phyloP scores from a whole-genome alignment of 1,140 invertebrate species.

The Riptortus pedestris region DNA sequence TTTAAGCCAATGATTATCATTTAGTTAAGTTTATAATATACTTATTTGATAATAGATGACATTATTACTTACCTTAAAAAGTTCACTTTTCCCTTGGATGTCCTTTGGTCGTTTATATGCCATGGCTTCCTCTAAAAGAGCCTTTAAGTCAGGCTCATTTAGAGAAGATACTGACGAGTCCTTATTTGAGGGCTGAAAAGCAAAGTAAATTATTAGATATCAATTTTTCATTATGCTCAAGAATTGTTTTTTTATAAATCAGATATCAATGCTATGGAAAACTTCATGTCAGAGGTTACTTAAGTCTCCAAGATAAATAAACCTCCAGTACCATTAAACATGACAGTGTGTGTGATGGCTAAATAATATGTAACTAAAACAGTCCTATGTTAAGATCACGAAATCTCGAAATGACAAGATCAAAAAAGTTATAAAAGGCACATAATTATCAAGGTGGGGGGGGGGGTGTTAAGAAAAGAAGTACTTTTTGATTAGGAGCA shows the following conservation, averaged over 20 bases:
- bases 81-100: conserved; percentile 58
- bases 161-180: conserved; percentile 44
- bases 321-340: too few species aligned
- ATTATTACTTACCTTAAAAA: conserved; percentile 62
- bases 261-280: not conserved
- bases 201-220: not conserved
- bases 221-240: not conserved
- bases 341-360: not conserved
- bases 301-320: too few species aligned
- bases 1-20: too few species aligned
- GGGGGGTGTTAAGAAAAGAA: too few species aligned
- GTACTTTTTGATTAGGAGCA: too few species aligned
- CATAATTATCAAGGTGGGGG: too few species aligned
- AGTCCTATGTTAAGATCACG: not conserved
- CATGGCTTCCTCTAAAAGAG: conserved; percentile 62
- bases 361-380: not conserved
- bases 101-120: conserved; percentile 66
- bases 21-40: too few species aligned
- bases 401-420: too few species aligned
- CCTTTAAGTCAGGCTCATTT: conserved; percentile 56
- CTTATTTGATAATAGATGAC: too few species aligned
- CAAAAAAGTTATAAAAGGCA: too few species aligned
- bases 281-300: not conserved
- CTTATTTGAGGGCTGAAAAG: conserved; percentile 5
- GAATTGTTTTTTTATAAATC: not conserved